A percentile compares a stretch with the other conserved stretches of the same genome.
Evolutionary conservation across 2,113 vertebrate species (phyloP).

Genomic region (Cebus imitator): DNA sequence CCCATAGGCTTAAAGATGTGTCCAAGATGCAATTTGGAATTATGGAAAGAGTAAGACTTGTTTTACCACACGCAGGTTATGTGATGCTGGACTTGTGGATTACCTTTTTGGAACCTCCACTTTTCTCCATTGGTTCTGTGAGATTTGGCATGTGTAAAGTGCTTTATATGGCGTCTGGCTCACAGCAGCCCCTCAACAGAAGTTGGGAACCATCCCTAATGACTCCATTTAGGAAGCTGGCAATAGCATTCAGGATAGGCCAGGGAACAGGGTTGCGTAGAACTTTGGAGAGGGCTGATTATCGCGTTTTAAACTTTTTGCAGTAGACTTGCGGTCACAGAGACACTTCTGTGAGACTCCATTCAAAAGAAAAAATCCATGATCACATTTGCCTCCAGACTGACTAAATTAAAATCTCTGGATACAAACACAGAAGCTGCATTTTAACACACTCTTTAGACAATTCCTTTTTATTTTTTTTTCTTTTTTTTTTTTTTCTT

Average conservation of each 20-base stretch:
- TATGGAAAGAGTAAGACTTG: background rate
- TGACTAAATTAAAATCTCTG: background rate
- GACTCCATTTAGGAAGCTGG: background rate
- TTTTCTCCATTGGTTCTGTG: slow-evolving; percentile 26
- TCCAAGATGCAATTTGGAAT: background rate
- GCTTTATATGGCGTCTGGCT: background rate
- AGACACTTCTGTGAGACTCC: background rate
- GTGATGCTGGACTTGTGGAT: background rate
- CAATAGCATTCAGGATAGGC: background rate
- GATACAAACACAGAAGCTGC: background rate
- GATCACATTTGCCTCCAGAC: background rate
- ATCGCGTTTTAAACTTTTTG: background rate
- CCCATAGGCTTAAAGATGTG: background rate
- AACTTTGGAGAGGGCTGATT: background rate
- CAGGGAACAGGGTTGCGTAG: background rate
- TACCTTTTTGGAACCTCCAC: background rate
- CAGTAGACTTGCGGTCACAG: background rate
- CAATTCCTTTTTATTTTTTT: background rate
- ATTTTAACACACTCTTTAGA: background rate
- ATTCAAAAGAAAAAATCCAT: background rate
- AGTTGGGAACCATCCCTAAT: background rate
- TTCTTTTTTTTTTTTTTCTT: no score
- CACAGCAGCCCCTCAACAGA: background rate
- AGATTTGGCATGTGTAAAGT: background rate
- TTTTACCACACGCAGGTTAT: background rate